Evolutionary conservation across 1,140 invertebrate species (phyloP).

Genomic region (Drosophila asahinai): DNA sequence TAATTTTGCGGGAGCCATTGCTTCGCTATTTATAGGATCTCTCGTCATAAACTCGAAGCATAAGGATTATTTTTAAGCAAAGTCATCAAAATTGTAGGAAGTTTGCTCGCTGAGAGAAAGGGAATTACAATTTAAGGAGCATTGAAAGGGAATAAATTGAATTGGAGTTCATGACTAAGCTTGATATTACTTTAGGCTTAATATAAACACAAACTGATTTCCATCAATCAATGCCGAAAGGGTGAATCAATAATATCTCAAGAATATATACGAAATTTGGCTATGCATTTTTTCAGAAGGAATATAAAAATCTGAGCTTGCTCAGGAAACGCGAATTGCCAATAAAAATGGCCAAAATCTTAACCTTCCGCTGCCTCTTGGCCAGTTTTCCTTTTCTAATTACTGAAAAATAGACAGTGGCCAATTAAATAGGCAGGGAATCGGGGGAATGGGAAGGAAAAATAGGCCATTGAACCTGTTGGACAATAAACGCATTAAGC

Average conservation of each 20-base stretch:
- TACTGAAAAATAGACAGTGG: conserved; percentile 2
- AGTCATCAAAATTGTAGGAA: conserved; percentile 23
- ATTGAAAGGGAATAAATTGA: not conserved
- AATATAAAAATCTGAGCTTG: not conserved
- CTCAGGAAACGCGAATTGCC: not conserved
- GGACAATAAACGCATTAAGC: conserved; percentile 43
- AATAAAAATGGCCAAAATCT: not conserved
- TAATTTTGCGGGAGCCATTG: conserved; percentile 36
- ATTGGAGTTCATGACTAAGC: not conserved
- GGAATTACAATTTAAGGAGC: conserved; percentile 2
- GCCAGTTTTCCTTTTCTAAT: conserved; percentile 1
- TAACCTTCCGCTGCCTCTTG: not conserved
- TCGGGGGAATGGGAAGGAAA: not conserved
- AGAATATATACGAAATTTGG: too few relatives aligned
- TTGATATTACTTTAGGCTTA: too few relatives aligned
- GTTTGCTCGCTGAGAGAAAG: not conserved
- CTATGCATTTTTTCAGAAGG: not conserved
- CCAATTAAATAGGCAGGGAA: conserved; percentile 7
- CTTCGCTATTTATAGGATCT: conserved; percentile 15
- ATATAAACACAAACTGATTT: not conserved
- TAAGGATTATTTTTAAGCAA: conserved; percentile 25
- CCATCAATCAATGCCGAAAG: not conserved
- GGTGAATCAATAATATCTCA: not conserved
- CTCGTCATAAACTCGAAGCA: conserved; percentile 7
- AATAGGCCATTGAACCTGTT: conserved; percentile 50